Base-by-base conservation (phyloP, 2,888 invertebrate species). In the Mactromeris polynyma region DNA sequence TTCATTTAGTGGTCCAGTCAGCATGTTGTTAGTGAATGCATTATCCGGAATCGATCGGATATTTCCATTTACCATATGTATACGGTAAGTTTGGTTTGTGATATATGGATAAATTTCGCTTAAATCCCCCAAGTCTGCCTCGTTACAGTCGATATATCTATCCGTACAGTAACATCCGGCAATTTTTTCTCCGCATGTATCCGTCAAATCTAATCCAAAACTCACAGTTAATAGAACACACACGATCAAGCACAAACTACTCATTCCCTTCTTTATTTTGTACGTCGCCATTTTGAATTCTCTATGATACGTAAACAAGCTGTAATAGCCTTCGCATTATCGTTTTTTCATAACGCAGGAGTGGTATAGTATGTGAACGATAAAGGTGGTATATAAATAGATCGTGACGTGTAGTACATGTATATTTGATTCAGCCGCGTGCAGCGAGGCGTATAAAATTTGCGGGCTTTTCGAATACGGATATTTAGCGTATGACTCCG, bases 91-190 rank as follows among this genome's bases (percentile, higher is more conserved):
- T 19, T 83, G 69, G 19, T 80, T 79, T 21, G 87, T 80, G 21
- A 90, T 83, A 26, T 81, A 85, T 0, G 87, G 85, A 31, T 87
- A 90, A 19, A 90, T 79, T 19, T 69, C 85, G 21, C 58, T 58
- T 17, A 90, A 82, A 26, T 90, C 85, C 21, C 46, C 79, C n/a
- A 90, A 58, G 7, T 83, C 78, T 14, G 90, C 79, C 0, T 81
- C 83, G 0, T 78, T 31, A 85, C 90, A 90, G n/a, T 87, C 83
- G 4, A 90, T 80, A 26, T 85, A 81, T 2, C 31, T 40, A 4
- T 87, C 81, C 3, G 85, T 87, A 85, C 90, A 90, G 78, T 83
- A 90, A 86, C 90, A 90, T 77, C 84, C 84, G 7, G 40, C 1
- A 19, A 84, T 19, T n/a, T 54, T 46, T 7, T 11, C n/a, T 4